Evolutionary conservation across 2,797 vertebrate species (phyloP).

Genomic region (Etheostoma nigrum): DNA sequence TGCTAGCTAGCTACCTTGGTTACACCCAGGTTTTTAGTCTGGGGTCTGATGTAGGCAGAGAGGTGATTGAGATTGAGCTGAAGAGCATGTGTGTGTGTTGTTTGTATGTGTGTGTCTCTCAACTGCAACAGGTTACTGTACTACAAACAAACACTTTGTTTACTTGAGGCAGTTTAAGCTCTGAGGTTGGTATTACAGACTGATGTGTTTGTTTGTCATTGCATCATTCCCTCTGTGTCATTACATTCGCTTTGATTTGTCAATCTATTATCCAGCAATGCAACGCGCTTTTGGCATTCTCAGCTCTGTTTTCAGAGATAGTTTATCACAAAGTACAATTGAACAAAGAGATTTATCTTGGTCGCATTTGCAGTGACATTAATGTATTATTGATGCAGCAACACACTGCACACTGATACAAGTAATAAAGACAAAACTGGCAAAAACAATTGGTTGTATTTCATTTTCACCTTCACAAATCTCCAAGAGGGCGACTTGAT

Average conservation of each 20-base stretch:
- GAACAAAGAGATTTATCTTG: conserved; percentile 21
- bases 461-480: conserved; percentile 40
- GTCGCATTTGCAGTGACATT: conserved; percentile 19
- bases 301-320: conserved; percentile 36
- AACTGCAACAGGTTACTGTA: not conserved
- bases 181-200: not conserved
- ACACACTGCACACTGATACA: not conserved
- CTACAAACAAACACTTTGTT: conserved; percentile 19
- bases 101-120: not conserved
- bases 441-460: conserved; percentile 1
- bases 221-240: conserved; percentile 39
- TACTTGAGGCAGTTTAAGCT: not conserved
- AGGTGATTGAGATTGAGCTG: too few relatives aligned
- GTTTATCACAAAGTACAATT: conserved; percentile 26
- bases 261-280: conserved; percentile 47
- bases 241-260: conserved; percentile 58
- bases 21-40: too few relatives aligned
- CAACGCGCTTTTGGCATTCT: not conserved
- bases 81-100: not conserved
- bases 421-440: conserved; percentile 17
- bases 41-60: too few relatives aligned
- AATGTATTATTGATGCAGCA: conserved; percentile 16
- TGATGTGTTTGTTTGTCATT: conserved; percentile 11
- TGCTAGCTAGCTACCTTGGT: too few relatives aligned
- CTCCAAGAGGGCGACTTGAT: not conserved